Base-by-base conservation (phyloP, 2,113 vertebrate genomes). In the Gadus macrocephalus region DNA sequence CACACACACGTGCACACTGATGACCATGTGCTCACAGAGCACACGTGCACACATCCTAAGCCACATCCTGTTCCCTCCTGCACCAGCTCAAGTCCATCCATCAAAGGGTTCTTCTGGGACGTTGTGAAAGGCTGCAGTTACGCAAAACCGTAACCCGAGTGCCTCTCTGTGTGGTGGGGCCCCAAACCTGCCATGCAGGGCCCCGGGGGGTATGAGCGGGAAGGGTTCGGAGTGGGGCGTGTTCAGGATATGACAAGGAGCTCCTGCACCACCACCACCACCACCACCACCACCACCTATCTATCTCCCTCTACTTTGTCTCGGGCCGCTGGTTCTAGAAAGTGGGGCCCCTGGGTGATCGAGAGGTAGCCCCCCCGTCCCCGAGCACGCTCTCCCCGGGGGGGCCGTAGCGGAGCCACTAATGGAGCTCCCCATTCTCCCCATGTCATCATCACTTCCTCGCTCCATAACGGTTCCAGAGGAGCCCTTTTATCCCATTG, bases 361-460 rank as follows among this genome's bases (percentile, higher is more conserved):
- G 85, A 81, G 78, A 77, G 81, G 86, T 89, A 88, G 75, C 75
- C 78, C 81, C 76, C 80, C 77, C 84, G 79, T 84, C 83, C 81
- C 78, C 85, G 16, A 19, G 1, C 53, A 56, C 31, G 31, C 88
- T 84, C 83, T 91, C 78, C 82, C 85, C 31, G 31, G 31, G 31
- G 31, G 31, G 31, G 31, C 90, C 88, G 90, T 91, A 88, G 87
- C 86, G 85, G 85, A 87, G 83, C 87, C 78, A 83, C 86, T 89
- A 89, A 91, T 87, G 88, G 88, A 83, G 80, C 89, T 87, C 87
- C 88, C 92, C 87, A 89, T 92, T 90, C 93, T 88, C 86, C 90
- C 89, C 91, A 87, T 91, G 90, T 91, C 91, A 91, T 91, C 89
- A 88, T 91, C 90, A 93, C 92, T 94, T 95, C 94, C 92, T 95